Base-by-base conservation (phyloP, 2,888 invertebrate species). In the Lissocephala sabroskyi region DNA sequence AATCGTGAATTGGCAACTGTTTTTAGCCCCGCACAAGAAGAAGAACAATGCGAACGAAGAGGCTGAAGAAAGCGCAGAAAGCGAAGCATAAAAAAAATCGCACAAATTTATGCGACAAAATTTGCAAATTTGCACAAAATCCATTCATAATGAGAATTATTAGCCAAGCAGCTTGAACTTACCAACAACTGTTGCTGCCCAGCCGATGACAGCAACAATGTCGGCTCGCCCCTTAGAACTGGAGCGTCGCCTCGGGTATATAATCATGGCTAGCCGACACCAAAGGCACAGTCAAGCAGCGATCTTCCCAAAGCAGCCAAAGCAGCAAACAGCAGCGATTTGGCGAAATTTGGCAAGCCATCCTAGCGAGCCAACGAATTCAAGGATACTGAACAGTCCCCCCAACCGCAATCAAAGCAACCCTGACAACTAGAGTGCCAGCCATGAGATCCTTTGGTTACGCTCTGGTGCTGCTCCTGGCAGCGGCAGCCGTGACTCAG, bases 31-130 rank as follows among this genome's bases (percentile, higher is more conserved):
- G n/a, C n/a, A n/a, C n/a, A n/a, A n/a, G n/a, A n/a, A n/a, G n/a
- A n/a, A n/a, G n/a, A n/a, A n/a, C n/a, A n/a, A n/a, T n/a, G n/a
- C n/a, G n/a, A n/a, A n/a, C n/a, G n/a, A n/a, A n/a, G n/a, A n/a
- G n/a, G n/a, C n/a, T n/a, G n/a, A n/a, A n/a, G n/a, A n/a, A n/a
- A n/a, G n/a, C n/a, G n/a, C n/a, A n/a, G n/a, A n/a, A n/a, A n/a
- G n/a, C n/a, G n/a, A n/a, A n/a, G n/a, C n/a, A n/a, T n/a, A n/a
- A n/a, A n/a, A n/a, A n/a, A n/a, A n/a, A n/a, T n/a, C n/a, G n/a
- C 30, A n/a, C 18, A 65, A 68, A 68, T 67, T 67, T 62, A 67
- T 74, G 67, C 75, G 66, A 50, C 57, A 51, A 9, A 48, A 46
- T 52, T 55, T 56, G 75, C 58, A 56, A 64, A 66, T 59, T 57